Base-by-base conservation (phyloP, 1,140 invertebrate genomes). In the Branchinecta lindahli region DNA sequence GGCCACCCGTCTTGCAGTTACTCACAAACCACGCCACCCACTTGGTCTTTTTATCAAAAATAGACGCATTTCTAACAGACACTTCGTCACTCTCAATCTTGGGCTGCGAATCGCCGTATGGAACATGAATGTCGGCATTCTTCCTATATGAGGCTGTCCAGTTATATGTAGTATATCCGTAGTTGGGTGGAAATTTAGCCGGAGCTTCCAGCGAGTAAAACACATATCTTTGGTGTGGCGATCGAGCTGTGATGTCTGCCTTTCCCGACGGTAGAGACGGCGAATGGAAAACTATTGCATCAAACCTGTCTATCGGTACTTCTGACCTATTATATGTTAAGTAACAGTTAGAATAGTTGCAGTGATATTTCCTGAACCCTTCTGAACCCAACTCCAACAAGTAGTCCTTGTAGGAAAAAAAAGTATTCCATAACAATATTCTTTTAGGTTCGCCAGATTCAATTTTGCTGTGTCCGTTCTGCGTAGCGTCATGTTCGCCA, bases 21-120 rank as follows among this genome's bases (percentile, higher is more conserved):
- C 83, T 85, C 1, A 86, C 84, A 71, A 87, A 82, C 85, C 85
- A 87, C 0, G 82, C 82, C 0, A 82, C 83, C 66, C 78, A 74
- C 72, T 80, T 81, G 8, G 72, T 77, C 71, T 82, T 80, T 15
- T 12, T 61, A 6, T 15, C 12, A 12, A 15, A 15, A 15, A 15
- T 61, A 20, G 18, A 61, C 1, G 12, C 52, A 4, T 61, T 61
- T 3, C 2, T 20, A 61, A 61, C 18, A 15, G 52, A 20, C 18
- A 15, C 18, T 61, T 61, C 52, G 12, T 20, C 18, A 12, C 18
- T 61, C 52, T 61, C 18, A 15, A 61, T 1, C 18, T 68, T 66
- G 46, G 67, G 67, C 67, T 45, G n/a, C 3, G 46, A 8, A 8
- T 44, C 44, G 10, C 68, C 68, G 10, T 46, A 69, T 5, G 33